Conservation (phyloP, 1,140 invertebrate species). For the Drosophila triauraria region DNA sequence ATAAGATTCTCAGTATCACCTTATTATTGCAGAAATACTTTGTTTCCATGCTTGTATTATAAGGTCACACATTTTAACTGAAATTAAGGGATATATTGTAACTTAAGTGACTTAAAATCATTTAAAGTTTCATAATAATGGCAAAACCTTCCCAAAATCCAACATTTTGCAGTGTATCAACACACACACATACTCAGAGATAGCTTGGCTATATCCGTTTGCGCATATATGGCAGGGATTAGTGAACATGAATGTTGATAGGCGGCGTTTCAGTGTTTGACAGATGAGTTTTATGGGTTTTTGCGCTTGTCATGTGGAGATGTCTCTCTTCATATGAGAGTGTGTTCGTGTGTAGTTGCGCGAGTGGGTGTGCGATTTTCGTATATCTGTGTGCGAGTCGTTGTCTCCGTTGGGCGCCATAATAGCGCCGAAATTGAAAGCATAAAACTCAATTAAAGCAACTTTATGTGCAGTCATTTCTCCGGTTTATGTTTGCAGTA, state of each 20-base stretch:
- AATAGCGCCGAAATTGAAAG: conserved; percentile 76
- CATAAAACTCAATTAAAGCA: conserved; percentile 78
- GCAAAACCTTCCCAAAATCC: no score
- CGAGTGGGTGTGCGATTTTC: conserved; percentile 14
- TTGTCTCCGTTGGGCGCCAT: conserved; percentile 55
- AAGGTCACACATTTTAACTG: not conserved
- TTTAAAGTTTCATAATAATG: not conserved
- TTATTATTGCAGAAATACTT: not conserved
- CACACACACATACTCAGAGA: conserved; percentile 8
- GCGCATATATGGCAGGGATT: conserved; percentile 78
- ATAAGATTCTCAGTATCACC: not conserved
- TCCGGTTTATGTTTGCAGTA: conserved; percentile 72
- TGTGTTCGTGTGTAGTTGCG: conserved; percentile 8
- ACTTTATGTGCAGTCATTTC: conserved; percentile 78
- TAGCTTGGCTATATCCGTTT: conserved; percentile 65
- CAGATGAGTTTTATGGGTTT: conserved; percentile 77
- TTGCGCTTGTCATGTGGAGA: conserved; percentile 62
- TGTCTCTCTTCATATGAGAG: conserved; percentile 18
- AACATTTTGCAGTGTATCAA: not conserved
- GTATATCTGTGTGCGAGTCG: conserved; percentile 20
- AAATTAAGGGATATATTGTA: not conserved
- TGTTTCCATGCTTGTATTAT: not conserved
- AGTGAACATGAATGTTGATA: conserved; percentile 79
- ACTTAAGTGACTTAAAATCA: not conserved
- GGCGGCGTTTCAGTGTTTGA: conserved; percentile 76